A percentile compares a stretch with the other conserved stretches of the same genome.
Conservation (phyloP, 1,140 invertebrate species). For the Melipona quadrifasciata region DNA sequence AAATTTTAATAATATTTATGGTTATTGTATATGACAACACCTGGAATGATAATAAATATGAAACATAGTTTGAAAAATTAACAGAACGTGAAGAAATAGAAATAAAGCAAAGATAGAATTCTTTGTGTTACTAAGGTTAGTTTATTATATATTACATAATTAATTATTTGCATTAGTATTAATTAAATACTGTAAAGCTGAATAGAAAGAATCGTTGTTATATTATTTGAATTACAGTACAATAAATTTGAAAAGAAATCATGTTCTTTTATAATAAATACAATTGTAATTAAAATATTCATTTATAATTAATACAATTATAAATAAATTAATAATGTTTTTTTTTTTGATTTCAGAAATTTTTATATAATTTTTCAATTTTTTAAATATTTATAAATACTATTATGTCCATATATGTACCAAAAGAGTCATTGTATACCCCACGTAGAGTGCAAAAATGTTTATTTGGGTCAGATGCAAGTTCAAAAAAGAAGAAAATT, state of each 20-base stretch:
- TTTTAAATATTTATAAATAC: background rate
- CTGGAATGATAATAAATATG: background rate
- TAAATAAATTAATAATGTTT: background rate
- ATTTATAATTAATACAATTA: background rate
- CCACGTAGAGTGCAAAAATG: conserved; percentile 69
- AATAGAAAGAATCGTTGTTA: background rate
- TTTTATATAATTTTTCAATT: conserved; percentile 7
- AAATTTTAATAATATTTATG: conserved; percentile 3
- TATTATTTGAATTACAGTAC: background rate
- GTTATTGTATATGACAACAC: background rate
- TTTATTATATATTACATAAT: background rate
- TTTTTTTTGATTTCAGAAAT: background rate
- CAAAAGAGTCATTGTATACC: conserved; percentile 56
- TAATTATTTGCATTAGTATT: background rate
- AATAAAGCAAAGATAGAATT: background rate
- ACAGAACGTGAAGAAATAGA: background rate
- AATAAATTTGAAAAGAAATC: too few relatives aligned
- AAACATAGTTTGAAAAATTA: background rate
- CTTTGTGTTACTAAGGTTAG: conserved; percentile 35
- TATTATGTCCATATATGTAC: conserved; percentile 27
- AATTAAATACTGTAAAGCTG: background rate
- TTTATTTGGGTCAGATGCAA: conserved; percentile 53
- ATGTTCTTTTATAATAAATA: background rate
- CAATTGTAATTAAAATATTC: background rate
- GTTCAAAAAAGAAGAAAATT: conserved; percentile 61